A percentile compares a stretch with the other conserved stretches of the same genome.
Evolutionary conservation across 2,113 vertebrate genomes (phyloP).

Genomic region (Podarcis cretensis): DNA sequence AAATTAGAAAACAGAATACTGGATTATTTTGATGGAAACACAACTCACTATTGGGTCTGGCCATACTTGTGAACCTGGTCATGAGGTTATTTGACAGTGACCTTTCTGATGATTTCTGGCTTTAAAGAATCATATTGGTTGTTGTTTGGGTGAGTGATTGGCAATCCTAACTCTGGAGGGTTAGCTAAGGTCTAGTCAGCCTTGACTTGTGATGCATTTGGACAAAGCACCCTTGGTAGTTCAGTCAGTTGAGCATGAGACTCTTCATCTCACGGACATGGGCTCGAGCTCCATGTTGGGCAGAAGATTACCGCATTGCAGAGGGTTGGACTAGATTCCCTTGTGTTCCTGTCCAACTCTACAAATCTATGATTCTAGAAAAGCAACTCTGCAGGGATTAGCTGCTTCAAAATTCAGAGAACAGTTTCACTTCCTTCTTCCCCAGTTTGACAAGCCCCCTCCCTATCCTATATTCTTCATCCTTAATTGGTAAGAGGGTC

Average conservation of each 20-base stretch:
- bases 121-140: neutral
- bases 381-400: neutral
- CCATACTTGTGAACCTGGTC: neutral
- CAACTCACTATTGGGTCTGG: neutral
- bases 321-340: too few species aligned
- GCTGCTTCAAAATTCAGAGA: neutral
- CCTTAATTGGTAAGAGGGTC: neutral
- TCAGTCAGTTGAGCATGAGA: too few species aligned
- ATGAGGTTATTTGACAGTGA: too few species aligned
- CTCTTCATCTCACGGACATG: too few species aligned
- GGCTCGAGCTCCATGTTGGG: too few species aligned
- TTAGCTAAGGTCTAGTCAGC: neutral
- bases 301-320: too few species aligned
- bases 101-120: neutral
- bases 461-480: neutral
- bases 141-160: neutral
- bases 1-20: neutral
- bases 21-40: constrained; percentile 17
- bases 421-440: neutral
- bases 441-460: too few species aligned
- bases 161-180: neutral
- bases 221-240: too few species aligned
- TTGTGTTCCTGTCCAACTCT: too few species aligned
- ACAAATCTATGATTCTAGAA: too few species aligned
- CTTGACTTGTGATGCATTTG: neutral